phyloP scores from a whole-genome alignment of 1,140 invertebrate genomes.

The Achroia grisella region DNA sequence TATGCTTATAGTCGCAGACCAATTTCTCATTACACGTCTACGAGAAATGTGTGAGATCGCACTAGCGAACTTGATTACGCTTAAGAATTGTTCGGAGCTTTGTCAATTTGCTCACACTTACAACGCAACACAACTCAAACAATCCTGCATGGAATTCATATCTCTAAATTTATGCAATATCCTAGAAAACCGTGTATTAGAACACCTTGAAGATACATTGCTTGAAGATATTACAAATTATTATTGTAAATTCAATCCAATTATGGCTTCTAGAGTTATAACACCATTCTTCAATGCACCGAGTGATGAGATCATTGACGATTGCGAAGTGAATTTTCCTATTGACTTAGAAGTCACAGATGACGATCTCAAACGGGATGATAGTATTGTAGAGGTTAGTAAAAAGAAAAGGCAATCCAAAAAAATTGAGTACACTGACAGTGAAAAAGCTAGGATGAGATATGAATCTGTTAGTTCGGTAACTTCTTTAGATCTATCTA shows the following conservation, averaged over 20 bases:
- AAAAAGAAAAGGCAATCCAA: constrained; percentile 60
- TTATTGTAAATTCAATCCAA: constrained; percentile 74
- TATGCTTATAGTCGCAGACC: constrained; percentile 80
- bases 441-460: constrained; percentile 60
- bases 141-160: constrained; percentile 81
- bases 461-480: constrained; percentile 68
- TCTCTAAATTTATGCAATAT: constrained; percentile 78
- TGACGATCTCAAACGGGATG: constrained; percentile 54
- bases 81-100: constrained; percentile 82
- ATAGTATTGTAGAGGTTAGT: constrained; percentile 30
- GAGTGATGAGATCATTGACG: constrained; percentile 71
- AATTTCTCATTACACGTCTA: constrained; percentile 78
- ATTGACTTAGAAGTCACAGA: constrained; percentile 54
- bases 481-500: constrained; percentile 56
- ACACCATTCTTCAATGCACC: constrained; percentile 77
- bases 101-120: constrained; percentile 80
- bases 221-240: constrained; percentile 77
- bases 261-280: constrained; percentile 74
- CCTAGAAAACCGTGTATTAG: constrained; percentile 78
- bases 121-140: constrained; percentile 79
- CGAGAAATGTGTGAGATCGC: constrained; percentile 80
- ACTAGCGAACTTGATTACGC: constrained; percentile 75
- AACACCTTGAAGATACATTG: constrained; percentile 74
- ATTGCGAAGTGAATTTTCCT: constrained; percentile 59
- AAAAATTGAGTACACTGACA: constrained; percentile 65